These are phyloP conservation scores for Calycopis cecrops DNA, from an alignment of 1,140 invertebrate species.

Conservation along the genomic window DNA sequence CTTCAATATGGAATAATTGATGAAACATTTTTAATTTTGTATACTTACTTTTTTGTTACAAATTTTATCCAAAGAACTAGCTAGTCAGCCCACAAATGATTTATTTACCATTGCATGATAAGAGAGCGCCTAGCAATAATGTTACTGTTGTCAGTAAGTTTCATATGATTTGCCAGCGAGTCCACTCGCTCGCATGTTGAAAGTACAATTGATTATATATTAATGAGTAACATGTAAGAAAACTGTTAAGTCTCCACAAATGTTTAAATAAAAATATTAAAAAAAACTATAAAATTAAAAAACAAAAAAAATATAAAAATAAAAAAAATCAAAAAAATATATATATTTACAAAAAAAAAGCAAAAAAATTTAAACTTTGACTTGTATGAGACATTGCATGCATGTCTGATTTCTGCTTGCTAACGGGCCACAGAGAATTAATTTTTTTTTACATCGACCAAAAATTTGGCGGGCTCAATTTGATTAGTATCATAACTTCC, in stretches of 20 bases:
- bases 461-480: too few species aligned
- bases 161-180: constrained; percentile 61
- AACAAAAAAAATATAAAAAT: constrained; percentile 42
- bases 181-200: constrained; percentile 44
- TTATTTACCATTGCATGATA: constrained; percentile 32
- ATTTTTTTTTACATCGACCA: neutral
- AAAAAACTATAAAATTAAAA: constrained; percentile 42
- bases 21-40: constrained; percentile 16
- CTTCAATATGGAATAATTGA: constrained; percentile 15
- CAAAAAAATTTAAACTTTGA: constrained; percentile 46
- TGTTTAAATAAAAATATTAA: constrained; percentile 44
- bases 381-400: constrained; percentile 31
- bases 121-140: constrained; percentile 48
- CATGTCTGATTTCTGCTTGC: neutral
- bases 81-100: constrained; percentile 26
- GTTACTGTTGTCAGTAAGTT: constrained; percentile 52
- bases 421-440: neutral
- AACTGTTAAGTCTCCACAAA: constrained; percentile 61
- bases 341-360: constrained; percentile 30
- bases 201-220: constrained; percentile 69
- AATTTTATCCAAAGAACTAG: constrained; percentile 14
- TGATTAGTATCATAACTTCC: constrained; percentile 21
- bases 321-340: constrained; percentile 39
- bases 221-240: constrained; percentile 56
- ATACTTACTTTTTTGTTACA: constrained; percentile 16